Evolutionary conservation across 1,140 invertebrate genomes (phyloP).

Genomic region (Neodiprion pinetum): DNA sequence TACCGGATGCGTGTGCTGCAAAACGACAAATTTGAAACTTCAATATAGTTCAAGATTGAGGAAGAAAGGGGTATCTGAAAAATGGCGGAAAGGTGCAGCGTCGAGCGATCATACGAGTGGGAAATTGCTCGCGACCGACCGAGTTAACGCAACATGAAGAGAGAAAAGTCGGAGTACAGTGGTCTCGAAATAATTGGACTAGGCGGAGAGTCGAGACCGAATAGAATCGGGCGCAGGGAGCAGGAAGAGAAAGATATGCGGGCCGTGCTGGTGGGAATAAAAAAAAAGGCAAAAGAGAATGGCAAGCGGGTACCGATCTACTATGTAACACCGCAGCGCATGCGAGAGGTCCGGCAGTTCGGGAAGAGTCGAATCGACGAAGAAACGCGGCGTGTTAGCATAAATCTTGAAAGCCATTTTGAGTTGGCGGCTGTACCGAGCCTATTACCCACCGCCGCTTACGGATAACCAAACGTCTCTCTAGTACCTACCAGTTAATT

Average conservation of each 20-base stretch:
- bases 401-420: conserved; percentile 64
- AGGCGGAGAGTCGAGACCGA: neutral
- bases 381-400: conserved; percentile 61
- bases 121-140: neutral
- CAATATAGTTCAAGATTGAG: too few species aligned
- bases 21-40: too few species aligned
- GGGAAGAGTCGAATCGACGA: conserved; percentile 32
- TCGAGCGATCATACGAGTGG: neutral
- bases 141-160: neutral
- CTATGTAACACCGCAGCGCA: neutral
- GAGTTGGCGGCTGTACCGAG: conserved; percentile 42
- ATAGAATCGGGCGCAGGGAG: neutral
- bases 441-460: conserved; percentile 50
- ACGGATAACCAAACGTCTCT: conserved; percentile 37
- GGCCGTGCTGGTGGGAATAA: neutral
- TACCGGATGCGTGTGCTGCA: too few species aligned
- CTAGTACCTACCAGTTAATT: conserved; percentile 51
- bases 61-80: too few species aligned
- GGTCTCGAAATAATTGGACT: neutral
- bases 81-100: neutral
- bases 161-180: neutral
- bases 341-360: neutral
- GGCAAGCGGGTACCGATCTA: neutral
- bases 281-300: neutral
- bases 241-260: neutral